Evolutionary conservation across 2,113 vertebrate species (phyloP).

Genomic region (Daboia siamensis): DNA sequence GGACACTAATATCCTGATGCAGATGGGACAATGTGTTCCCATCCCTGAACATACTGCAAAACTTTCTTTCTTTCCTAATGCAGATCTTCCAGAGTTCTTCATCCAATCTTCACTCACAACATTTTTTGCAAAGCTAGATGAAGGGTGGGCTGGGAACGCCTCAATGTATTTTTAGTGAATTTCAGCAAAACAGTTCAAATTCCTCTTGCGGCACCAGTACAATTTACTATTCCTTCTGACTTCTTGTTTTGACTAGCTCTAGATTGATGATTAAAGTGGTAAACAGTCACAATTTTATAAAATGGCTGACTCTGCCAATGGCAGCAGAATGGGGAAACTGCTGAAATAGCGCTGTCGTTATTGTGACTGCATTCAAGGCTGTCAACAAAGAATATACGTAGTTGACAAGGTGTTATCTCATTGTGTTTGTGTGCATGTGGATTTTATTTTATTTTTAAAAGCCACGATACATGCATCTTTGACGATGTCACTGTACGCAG

Average conservation of each 20-base stretch:
- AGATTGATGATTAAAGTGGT: conserved; percentile 80
- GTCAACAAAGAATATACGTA: conserved; percentile 81
- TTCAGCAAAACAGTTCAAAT: conserved; percentile 81
- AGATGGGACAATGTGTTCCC: neutral
- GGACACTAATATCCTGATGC: neutral
- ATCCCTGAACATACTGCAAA: neutral
- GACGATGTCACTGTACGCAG: conserved; percentile 80
- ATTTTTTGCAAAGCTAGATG: conserved; percentile 43
- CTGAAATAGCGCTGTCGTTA: conserved; percentile 71
- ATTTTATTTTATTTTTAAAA: conserved; percentile 67
- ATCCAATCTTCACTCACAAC: conserved; percentile 53
- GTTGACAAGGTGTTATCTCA: conserved; percentile 92
- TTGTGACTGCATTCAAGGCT: conserved; percentile 75
- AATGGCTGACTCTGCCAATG: conserved; percentile 83
- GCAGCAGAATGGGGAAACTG: conserved; percentile 76
- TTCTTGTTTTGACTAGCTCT: conserved; percentile 81
- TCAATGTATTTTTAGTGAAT: conserved; percentile 77
- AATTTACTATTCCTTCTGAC: conserved; percentile 80
- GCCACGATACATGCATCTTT: conserved; percentile 81
- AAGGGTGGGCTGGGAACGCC: conserved; percentile 60
- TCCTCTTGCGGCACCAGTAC: conserved; percentile 77
- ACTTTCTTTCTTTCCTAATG: neutral
- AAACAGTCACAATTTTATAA: conserved; percentile 77
- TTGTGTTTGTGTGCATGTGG: conserved; percentile 72
- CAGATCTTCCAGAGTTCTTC: conserved; percentile 29